These are phyloP conservation scores for Alentia gelatinosa DNA, from an alignment of 2,888 invertebrate species.

Conservation along the genomic window DNA sequence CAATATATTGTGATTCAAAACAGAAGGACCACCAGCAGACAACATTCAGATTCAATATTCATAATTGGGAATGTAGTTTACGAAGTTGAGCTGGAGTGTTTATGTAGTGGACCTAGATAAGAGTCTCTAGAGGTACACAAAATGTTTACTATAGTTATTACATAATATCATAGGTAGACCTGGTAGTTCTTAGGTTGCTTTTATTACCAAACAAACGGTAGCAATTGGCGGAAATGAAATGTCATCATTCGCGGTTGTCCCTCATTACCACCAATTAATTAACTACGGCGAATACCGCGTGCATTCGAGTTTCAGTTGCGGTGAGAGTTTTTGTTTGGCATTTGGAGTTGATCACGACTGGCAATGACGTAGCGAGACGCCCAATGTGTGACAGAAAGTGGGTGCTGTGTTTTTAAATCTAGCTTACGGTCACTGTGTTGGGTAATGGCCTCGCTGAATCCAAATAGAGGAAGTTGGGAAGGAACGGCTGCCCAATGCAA, in stretches of 20 bases:
- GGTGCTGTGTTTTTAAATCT: not conserved
- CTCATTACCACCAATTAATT: not conserved
- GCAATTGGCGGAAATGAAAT: conserved; percentile 38
- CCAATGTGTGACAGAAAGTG: not conserved
- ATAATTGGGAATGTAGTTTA: too few relatives aligned
- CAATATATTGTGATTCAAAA: too few relatives aligned
- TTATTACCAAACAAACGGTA: conserved; percentile 2
- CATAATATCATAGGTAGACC: too few relatives aligned
- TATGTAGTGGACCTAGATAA: too few relatives aligned
- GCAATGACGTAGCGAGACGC: not conserved
- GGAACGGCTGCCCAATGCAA: too few relatives aligned
- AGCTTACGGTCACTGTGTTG: not conserved
- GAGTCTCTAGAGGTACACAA: too few relatives aligned
- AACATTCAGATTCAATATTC: too few relatives aligned
- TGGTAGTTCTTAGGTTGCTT: not conserved
- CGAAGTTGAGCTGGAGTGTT: too few relatives aligned
- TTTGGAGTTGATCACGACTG: not conserved
- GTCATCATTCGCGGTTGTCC: conserved; percentile 36
- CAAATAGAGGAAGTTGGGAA: too few relatives aligned
- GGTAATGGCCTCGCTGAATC: not conserved
- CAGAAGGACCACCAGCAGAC: too few relatives aligned
- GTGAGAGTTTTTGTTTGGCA: not conserved
- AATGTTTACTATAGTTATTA: too few relatives aligned
- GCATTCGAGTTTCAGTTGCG: not conserved
- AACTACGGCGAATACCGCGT: not conserved